Evolutionary conservation across 2,888 invertebrate species (phyloP), one percentile per base, ranked within the genome.

Genomic region (Anthrax anthrax): DNA sequence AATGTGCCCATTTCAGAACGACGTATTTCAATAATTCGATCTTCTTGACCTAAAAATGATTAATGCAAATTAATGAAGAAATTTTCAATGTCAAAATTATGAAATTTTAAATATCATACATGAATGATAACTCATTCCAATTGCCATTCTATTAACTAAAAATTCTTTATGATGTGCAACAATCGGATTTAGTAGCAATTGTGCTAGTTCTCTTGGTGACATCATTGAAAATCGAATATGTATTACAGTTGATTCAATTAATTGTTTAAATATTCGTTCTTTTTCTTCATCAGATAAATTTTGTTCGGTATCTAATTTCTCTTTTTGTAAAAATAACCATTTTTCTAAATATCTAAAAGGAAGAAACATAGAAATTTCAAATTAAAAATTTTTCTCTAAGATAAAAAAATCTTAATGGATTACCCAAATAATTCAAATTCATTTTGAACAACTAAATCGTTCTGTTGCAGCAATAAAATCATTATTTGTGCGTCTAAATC

Each of bases 211-310:
- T 45, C 83, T 74, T 0, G 90, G 87, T 17, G 86, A 80, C 90
- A 96, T 94, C 90, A 94, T 92, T 2, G 94, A 89, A 68, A 95
- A 96, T 54, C 86, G 70, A 47, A 90, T 78, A 51, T 82, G 80
- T 1, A 80, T 72, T 73, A 90, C 83, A 0, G 88, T 79, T 39
- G 79, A 77, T 41, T 80, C 74, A 0, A 89, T 81, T 0, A 89
- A 69, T 5, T 77, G 72, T 49, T 79, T 77, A 70, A 84, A 76
- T 50, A 80, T 77, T 5, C 68, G 60, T 48, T 77, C 75, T 42
- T 75, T 65, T 53, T 80, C 78, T 0, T 64, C 67, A 10, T 70
- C 70, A 0, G 60, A 60, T 6, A 72, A 57, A 1, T 68, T 70
- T 18, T 69, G 64, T 52, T 76, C 72, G 52, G 67, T 60, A 52